Evolutionary conservation across 35 echinoderm and acorn worm species (phyloP), one percentile per base, ranked within the genome.

Genomic region (Ptychodera flava): DNA sequence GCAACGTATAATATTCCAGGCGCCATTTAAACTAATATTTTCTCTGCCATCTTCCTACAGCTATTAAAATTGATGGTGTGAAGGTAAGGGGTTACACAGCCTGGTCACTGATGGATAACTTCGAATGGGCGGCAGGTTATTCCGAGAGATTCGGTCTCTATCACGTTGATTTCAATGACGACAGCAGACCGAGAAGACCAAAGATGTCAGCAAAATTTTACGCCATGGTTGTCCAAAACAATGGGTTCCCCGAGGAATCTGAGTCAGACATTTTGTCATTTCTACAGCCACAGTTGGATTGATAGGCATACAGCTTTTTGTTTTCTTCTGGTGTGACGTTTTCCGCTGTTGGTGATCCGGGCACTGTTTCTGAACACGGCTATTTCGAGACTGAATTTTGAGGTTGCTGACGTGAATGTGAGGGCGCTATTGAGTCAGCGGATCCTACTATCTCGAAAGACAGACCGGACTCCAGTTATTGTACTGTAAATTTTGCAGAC

Each of bases 91-190:
- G 93, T 1, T 94, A 94, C 84, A 88, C 86, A 16, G 93, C 93
- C 0, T 94, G 93, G 93, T 94, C 93, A 36, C 31, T 94, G 78
- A 91, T 94, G 93, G 93, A 94, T 83, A 94, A 94, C 86, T 91
- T 94, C 64, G 93, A 94, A 78, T 91, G 93, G 93, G 32, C 78
- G 14, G 75, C 81, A 37, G 93, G 93, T 16, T 94, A 94, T 78
- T 88, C 76, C 33, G 86, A 94, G 64, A 77, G 93, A 31, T 94
- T 94, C 78, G 93, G 93, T 85, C 82, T 94, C n/a, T 86, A 94
- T 64, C 87, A 94, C 32, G 93, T 94, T 27, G 79, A 94, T 83
- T 94, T 94, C 79, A 86, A 85, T 35, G 89, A 94, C 38, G 89
- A 83, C 0, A 38, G 88, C 1, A 64, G 93, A 36, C 31, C 82